Evolutionary conservation across 2,888 invertebrate genomes (phyloP).

Genomic region (Spisula solida): DNA sequence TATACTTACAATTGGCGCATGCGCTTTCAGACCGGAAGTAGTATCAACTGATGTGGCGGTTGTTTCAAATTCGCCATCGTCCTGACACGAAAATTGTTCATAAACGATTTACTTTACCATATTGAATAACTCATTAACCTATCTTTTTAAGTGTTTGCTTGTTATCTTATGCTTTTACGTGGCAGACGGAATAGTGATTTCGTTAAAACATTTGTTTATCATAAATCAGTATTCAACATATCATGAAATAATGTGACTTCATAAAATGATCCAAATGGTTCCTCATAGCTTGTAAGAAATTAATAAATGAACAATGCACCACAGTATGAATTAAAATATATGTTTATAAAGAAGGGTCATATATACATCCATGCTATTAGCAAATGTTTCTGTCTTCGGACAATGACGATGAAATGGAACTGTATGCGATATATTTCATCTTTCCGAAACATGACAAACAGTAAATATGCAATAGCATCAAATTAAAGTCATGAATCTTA

Average conservation of each 20-base stretch:
- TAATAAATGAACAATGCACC: too few species aligned
- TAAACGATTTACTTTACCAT: background rate
- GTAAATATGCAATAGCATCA: too few species aligned
- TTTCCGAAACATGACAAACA: too few species aligned
- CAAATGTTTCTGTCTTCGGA: background rate
- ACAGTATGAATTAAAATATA: background rate
- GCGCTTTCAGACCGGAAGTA: constrained; percentile 60
- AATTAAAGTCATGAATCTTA: too few species aligned
- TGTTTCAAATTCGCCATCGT: constrained; percentile 27
- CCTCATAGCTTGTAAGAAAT: too few species aligned
- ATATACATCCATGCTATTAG: background rate
- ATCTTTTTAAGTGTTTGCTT: background rate
- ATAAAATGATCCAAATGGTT: too few species aligned
- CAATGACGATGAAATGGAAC: too few species aligned
- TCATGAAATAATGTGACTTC: too few species aligned
- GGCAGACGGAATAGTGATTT: too few species aligned
- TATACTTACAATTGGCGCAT: constrained; percentile 70
- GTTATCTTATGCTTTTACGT: background rate
- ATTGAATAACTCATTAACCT: background rate
- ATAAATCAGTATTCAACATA: too few species aligned
- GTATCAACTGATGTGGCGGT: constrained; percentile 31
- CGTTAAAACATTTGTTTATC: too few species aligned
- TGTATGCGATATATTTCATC: too few species aligned
- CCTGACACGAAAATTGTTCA: constrained; percentile 34
- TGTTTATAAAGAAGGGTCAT: background rate